Evolutionary conservation across 64 coral and sea anemone genomes (phyloP).

Genomic region (Actinia equina): DNA sequence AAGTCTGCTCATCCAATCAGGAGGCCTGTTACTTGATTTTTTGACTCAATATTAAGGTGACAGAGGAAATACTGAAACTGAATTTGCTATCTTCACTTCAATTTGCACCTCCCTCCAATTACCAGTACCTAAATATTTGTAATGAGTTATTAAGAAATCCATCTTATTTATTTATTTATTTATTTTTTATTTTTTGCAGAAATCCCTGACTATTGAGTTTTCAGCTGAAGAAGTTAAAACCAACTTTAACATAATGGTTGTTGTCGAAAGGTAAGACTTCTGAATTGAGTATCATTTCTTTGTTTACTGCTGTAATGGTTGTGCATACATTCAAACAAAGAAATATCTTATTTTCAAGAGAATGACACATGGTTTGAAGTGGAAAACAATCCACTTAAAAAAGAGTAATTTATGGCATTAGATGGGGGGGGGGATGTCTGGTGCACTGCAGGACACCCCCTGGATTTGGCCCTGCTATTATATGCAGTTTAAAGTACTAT

Average conservation of each 20-base stretch:
- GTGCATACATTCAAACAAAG: no score
- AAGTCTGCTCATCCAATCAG: not conserved
- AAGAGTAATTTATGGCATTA: no score
- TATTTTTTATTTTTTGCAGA: not conserved
- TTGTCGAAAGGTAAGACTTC: conserved; percentile 8
- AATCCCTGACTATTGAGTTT: conserved; percentile 23
- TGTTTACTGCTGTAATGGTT: not conserved
- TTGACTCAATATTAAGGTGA: not conserved
- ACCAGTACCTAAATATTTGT: no score
- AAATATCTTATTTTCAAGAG: no score
- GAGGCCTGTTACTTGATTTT: not conserved
- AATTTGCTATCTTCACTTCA: not conserved
- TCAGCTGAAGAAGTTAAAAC: conserved; percentile 16
- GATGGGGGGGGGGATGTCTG: no score
- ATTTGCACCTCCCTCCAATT: not conserved
- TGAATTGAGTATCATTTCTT: not conserved
- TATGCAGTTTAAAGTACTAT: no score
- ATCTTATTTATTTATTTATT: no score
- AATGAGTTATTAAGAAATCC: not conserved
- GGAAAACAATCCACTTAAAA: no score
- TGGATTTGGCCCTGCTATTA: no score
- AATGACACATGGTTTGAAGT: no score
- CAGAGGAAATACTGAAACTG: not conserved
- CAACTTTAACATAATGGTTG: conserved; percentile 26
- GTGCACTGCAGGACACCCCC: no score